A percentile compares a stretch with the other conserved stretches of the same genome.
Evolutionary conservation across 2,888 invertebrate genomes (phyloP).

Genomic region (Epinotia ramella): DNA sequence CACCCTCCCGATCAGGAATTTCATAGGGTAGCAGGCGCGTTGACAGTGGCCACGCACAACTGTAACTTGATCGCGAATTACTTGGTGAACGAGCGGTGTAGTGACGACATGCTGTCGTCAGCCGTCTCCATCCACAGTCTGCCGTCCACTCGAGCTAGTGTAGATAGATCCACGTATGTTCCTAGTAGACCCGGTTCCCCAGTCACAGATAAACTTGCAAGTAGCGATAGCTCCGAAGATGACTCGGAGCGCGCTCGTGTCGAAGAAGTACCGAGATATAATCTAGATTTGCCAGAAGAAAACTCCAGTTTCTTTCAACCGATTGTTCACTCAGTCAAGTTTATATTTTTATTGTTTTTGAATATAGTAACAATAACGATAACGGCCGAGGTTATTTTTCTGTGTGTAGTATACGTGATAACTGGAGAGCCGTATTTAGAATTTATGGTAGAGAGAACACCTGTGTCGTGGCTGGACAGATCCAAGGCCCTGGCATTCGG

Average conservation of each 20-base stretch:
- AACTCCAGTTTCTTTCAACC: conserved; percentile 49
- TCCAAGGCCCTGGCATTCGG: conserved; percentile 62
- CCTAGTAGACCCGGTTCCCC: conserved; percentile 46
- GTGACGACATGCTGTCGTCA: conserved; percentile 54
- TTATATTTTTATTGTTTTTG: conserved; percentile 59
- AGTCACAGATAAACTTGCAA: conserved; percentile 39
- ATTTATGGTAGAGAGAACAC: conserved; percentile 58
- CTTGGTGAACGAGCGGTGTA: conserved; percentile 53
- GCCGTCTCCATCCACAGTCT: conserved; percentile 69
- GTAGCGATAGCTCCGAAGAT: conserved; percentile 46
- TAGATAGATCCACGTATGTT: conserved; percentile 36
- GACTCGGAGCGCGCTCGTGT: conserved; percentile 40
- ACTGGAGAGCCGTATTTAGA: conserved; percentile 65
- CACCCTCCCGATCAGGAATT: conserved; percentile 50
- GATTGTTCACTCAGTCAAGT: conserved; percentile 56
- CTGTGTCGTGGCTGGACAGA: conserved; percentile 61
- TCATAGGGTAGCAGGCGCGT: conserved; percentile 59
- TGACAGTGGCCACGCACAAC: conserved; percentile 64
- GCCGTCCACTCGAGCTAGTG: conserved; percentile 53
- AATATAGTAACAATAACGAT: conserved; percentile 61
- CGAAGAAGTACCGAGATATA: conserved; percentile 40
- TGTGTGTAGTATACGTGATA: conserved; percentile 56
- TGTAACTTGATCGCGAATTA: conserved; percentile 64
- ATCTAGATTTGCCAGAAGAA: conserved; percentile 44
- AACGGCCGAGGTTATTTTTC: conserved; percentile 60